These are phyloP conservation scores for Tetraneura akinire DNA, from an alignment of 1,140 invertebrate species.

Conservation along the genomic window DNA sequence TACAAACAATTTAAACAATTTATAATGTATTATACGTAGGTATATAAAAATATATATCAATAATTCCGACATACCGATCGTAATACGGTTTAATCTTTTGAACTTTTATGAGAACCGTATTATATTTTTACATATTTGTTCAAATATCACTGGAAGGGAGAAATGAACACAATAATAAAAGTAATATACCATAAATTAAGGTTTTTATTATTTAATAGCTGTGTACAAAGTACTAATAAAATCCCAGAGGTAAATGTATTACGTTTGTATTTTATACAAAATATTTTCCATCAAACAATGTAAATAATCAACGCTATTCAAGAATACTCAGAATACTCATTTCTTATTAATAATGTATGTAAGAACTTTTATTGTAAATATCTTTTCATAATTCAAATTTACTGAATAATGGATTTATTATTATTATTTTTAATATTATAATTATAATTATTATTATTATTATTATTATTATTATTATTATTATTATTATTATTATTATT, in stretches of 20 bases:
- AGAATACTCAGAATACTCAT: not conserved
- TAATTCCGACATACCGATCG: not conserved
- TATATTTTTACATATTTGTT: constrained; percentile 14
- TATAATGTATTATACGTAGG: not conserved
- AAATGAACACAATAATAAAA: not conserved
- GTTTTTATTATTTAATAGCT: constrained; percentile 32
- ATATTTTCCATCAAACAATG: constrained; percentile 42
- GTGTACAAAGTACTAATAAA: constrained; percentile 25
- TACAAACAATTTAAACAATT: constrained; percentile 33
- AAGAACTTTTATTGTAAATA: constrained; percentile 4
- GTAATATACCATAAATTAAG: constrained; percentile 25
- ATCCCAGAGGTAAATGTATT: constrained; percentile 34
- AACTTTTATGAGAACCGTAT: constrained; percentile 19
- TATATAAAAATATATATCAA: too few relatives aligned
- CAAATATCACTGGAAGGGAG: constrained; percentile 1
- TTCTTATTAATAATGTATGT: constrained; percentile 9
- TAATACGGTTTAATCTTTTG: constrained; percentile 15
- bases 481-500: too few relatives aligned
- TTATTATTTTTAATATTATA: too few relatives aligned
- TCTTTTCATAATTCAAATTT: constrained; percentile 20
- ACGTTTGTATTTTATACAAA: not conserved
- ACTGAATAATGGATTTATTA: constrained; percentile 3
- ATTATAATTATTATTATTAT: too few relatives aligned
- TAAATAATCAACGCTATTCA: constrained; percentile 38
- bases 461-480: too few relatives aligned